phyloP scores from a whole-genome alignment of 2,888 invertebrate genomes.

The Epinotia nisella region DNA sequence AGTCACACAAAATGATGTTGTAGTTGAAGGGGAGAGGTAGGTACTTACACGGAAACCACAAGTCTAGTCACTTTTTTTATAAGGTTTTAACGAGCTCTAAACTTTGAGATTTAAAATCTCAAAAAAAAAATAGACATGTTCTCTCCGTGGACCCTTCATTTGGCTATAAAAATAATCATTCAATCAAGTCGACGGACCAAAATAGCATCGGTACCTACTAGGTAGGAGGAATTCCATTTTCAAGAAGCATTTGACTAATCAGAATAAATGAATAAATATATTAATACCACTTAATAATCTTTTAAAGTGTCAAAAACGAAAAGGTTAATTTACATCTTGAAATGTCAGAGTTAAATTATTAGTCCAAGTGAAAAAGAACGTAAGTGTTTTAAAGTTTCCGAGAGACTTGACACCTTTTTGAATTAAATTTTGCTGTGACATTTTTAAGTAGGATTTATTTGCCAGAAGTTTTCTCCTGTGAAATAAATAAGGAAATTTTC shows the following conservation, averaged over 20 bases:
- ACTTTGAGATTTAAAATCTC: too few relatives aligned
- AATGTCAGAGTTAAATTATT: constrained; percentile 38
- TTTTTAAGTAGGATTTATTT: constrained; percentile 45
- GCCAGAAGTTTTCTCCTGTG: constrained; percentile 26
- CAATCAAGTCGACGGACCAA: background rate
- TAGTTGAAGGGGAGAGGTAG: too few relatives aligned
- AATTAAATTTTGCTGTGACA: constrained; percentile 22
- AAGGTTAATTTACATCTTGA: constrained; percentile 45
- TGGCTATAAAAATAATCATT: background rate
- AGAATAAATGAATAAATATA: constrained; percentile 43
- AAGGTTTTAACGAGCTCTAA: too few relatives aligned
- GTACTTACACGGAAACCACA: too few relatives aligned
- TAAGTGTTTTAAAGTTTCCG: background rate
- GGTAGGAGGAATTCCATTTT: background rate
- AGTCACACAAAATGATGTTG: too few relatives aligned
- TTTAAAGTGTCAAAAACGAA: constrained; percentile 44
- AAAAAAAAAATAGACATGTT: too few relatives aligned
- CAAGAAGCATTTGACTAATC: constrained; percentile 22
- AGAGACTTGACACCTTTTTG: background rate
- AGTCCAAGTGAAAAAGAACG: background rate
- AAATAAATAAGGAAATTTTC: constrained; percentile 30
- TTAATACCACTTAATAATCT: constrained; percentile 43
- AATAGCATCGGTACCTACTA: too few relatives aligned
- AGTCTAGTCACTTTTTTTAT: too few relatives aligned
- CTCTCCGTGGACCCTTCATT: too few relatives aligned